Conservation (phyloP, 2,888 invertebrate species). For the Eubasilissa splendida region DNA sequence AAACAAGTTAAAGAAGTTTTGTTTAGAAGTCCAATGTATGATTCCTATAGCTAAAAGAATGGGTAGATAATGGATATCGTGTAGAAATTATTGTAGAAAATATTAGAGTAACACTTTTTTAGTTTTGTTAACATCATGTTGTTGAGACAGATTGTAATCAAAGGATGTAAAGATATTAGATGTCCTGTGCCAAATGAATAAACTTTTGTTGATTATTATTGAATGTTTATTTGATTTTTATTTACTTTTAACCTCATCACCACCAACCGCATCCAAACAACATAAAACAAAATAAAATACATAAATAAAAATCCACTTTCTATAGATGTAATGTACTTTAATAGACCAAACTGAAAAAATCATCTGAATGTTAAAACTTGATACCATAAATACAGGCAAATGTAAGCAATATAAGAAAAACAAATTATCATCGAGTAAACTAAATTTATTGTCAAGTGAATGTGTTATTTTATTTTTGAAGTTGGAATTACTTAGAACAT, state of each 20-base stretch:
- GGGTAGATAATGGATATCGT: neutral
- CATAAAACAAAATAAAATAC: too few species aligned
- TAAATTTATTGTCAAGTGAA: too few species aligned
- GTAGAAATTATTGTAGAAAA: slow-evolving; percentile 14
- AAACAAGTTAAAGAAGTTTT: slow-evolving; percentile 2
- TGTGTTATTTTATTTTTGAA: too few species aligned
- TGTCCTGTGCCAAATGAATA: slow-evolving; percentile 57
- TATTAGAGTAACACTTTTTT: slow-evolving; percentile 10
- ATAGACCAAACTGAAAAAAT: too few species aligned
- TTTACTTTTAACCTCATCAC: slow-evolving; percentile 55
- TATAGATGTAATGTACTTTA: too few species aligned
- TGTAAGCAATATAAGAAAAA: too few species aligned
- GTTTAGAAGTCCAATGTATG: neutral
- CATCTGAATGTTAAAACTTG: too few species aligned
- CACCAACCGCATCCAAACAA: neutral
- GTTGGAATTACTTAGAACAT: too few species aligned
- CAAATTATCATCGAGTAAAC: too few species aligned
- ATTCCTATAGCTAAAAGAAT: slow-evolving; percentile 8
- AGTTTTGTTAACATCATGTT: slow-evolving; percentile 28
- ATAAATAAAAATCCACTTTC: too few species aligned
- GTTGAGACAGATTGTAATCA: slow-evolving; percentile 24
- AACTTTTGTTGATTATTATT: slow-evolving; percentile 53
- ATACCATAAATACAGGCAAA: too few species aligned
- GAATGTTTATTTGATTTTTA: slow-evolving; percentile 54
- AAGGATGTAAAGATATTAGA: slow-evolving; percentile 39